These are phyloP conservation scores for Lacerta agilis DNA, from an alignment of 2,797 vertebrate genomes.

Conservation along the genomic window DNA sequence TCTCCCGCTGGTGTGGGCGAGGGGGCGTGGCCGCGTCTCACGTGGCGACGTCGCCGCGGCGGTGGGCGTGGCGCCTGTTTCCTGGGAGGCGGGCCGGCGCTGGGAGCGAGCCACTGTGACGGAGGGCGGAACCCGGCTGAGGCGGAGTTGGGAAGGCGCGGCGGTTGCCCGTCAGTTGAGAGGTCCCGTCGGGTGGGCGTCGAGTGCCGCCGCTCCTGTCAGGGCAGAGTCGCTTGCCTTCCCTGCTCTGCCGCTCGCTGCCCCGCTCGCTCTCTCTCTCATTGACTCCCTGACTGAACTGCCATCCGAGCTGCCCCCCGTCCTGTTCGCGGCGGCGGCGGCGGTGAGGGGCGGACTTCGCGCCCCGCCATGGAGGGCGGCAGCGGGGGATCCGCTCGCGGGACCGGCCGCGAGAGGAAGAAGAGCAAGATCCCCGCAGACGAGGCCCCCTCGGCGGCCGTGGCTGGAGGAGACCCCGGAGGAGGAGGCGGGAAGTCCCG, in stretches of 20 bases:
- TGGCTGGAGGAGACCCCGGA: constrained; percentile 36
- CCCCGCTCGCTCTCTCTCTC: no score
- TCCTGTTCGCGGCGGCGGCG: no score
- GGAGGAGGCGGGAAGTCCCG: constrained; percentile 62
- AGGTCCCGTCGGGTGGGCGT: not conserved
- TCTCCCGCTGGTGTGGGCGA: no score
- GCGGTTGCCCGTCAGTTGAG: not conserved
- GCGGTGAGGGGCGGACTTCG: no score
- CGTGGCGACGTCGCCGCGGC: not conserved
- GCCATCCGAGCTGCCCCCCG: no score
- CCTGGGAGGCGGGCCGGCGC: constrained; percentile 49
- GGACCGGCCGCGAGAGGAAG: constrained; percentile 71
- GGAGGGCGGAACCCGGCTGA: constrained; percentile 25
- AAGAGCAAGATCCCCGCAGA: constrained; percentile 70
- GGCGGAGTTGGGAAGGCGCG: constrained; percentile 12
- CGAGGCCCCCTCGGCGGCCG: constrained; percentile 50
- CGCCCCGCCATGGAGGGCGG: not conserved
- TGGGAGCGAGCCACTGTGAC: not conserved
- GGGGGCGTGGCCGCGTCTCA: not conserved
- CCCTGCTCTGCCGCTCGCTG: no score
- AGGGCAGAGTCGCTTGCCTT: no score
- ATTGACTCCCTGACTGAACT: no score
- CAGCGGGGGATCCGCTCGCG: constrained; percentile 46
- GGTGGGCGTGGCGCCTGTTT: not conserved
- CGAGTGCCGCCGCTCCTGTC: not conserved